Evolutionary conservation across 2,888 invertebrate species (phyloP), one percentile per base, ranked within the genome.

Genomic region (Hirudinaria manillensis): DNA sequence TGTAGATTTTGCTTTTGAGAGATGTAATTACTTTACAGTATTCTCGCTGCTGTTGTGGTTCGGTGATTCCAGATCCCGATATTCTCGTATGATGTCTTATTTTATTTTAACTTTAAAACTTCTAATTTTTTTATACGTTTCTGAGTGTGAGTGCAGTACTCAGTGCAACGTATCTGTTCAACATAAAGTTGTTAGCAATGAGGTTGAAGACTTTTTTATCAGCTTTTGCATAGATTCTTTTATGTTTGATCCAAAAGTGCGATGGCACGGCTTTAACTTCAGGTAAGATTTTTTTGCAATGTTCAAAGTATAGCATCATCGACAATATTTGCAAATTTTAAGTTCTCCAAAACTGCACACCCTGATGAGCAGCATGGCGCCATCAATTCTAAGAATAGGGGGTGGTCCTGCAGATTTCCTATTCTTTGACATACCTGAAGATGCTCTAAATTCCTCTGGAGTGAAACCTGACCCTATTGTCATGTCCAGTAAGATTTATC

Each of bases 341-440:
- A 78, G 78, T n/a, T 76, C 77, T 21, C 75, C 74, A 21, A 74
- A 76, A 24, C 55, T 78, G 36, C 68, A 70, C 32, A 78, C 78
- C 7, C 75, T 79, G 36, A 32, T 77, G 53, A n/a, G 55, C 34
- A 78, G 76, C 32, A 53, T 79, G 29, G 74, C 76, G 10, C 79
- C 79, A 19, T 72, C 77, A 29, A 74, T 79, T 34, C 70, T 79
- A 56, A 70, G 79, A 21, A 56, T 79, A 29, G 79, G 79, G 24
- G 79, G 79, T 6, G 68, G 74, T 67, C 71, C 75, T 24, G 79
- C 79, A 29, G 78, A 78, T 56, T 76, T 61, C 70, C 55, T 72
- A 10, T 70, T 77, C 38, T 78, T 78, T 53, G 73, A 77, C 67
- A 34, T 66, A 38, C 72, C 71, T 21, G 0, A 61, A 19, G 24